Evolutionary conservation across 2,888 invertebrate species (phyloP).

Genomic region (Cremastinae sp.): DNA sequence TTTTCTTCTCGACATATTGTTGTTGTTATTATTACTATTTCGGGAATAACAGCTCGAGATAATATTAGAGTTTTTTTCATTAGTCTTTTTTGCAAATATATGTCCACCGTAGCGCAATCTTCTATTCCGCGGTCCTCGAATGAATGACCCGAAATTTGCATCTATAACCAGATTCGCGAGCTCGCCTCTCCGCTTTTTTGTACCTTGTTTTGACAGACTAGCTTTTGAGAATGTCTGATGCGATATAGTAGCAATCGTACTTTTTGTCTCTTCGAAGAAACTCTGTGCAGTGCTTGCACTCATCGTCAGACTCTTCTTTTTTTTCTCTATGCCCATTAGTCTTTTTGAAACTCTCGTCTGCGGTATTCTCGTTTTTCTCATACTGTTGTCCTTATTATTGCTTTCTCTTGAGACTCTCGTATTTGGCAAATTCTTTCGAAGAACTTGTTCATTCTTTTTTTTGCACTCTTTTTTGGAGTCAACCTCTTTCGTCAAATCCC

Average conservation of each 20-base stretch:
- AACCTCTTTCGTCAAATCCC: slow-evolving; percentile 9
- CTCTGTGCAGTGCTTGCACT: slow-evolving; percentile 23
- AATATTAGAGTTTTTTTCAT: slow-evolving; percentile 7
- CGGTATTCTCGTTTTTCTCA: slow-evolving; percentile 48
- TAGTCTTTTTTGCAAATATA: slow-evolving; percentile 56
- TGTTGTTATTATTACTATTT: neutral
- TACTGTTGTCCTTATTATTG: slow-evolving; percentile 43
- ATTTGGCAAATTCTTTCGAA: slow-evolving; percentile 14
- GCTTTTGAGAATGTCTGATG: slow-evolving; percentile 56
- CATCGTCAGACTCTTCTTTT: slow-evolving; percentile 39
- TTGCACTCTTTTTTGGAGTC: neutral
- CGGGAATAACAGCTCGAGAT: slow-evolving; percentile 30
- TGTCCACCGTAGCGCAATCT: slow-evolving; percentile 62
- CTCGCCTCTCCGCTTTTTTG: slow-evolving; percentile 70
- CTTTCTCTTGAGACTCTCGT: slow-evolving; percentile 42
- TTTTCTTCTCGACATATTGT: neutral
- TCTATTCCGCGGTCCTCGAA: slow-evolving; percentile 70
- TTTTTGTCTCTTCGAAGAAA: slow-evolving; percentile 22
- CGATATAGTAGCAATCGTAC: slow-evolving; percentile 22
- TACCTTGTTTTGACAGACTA: slow-evolving; percentile 52
- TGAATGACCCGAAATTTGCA: slow-evolving; percentile 72
- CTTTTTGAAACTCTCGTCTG: slow-evolving; percentile 54
- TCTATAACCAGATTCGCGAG: slow-evolving; percentile 75
- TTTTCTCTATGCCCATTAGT: slow-evolving; percentile 37
- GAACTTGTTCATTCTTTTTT: slow-evolving; percentile 16